Conservation (phyloP, 2,113 vertebrate genomes). For the Murina feae region DNA sequence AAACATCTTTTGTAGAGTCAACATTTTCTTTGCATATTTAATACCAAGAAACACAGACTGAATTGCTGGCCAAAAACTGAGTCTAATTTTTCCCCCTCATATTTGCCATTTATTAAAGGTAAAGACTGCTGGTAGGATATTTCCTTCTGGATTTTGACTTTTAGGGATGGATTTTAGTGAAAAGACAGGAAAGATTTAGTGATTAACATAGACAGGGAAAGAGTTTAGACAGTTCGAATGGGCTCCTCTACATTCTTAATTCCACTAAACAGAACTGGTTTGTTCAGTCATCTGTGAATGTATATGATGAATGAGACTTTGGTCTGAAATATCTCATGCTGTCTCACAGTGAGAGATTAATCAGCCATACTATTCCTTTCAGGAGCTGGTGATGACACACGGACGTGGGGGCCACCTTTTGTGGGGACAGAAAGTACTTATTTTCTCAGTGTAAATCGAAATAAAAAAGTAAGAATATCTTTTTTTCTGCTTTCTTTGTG, state of each 20-base stretch:
- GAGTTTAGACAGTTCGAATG: background rate
- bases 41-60: background rate
- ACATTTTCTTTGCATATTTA: conserved; percentile 33
- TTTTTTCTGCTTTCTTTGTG: background rate
- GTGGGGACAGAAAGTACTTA: conserved; percentile 89
- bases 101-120: background rate
- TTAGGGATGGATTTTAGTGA: background rate
- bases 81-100: too few relatives aligned
- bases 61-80: conserved; percentile 1
- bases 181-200: background rate
- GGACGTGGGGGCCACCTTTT: conserved; percentile 95
- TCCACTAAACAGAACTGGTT: background rate
- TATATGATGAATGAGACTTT: background rate
- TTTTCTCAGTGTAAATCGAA: conserved; percentile 96
- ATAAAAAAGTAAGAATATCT: conserved; percentile 89
- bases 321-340: background rate
- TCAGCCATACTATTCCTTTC: conserved; percentile 62
- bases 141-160: conserved; percentile 5
- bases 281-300: background rate
- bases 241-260: background rate
- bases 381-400: conserved; percentile 94
- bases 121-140: background rate
- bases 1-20: background rate
- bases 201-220: background rate
- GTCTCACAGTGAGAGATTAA: background rate